These are phyloP conservation scores for Nyctibius grandis DNA, from an alignment of 2,797 vertebrate genomes.

Conservation along the genomic window DNA sequence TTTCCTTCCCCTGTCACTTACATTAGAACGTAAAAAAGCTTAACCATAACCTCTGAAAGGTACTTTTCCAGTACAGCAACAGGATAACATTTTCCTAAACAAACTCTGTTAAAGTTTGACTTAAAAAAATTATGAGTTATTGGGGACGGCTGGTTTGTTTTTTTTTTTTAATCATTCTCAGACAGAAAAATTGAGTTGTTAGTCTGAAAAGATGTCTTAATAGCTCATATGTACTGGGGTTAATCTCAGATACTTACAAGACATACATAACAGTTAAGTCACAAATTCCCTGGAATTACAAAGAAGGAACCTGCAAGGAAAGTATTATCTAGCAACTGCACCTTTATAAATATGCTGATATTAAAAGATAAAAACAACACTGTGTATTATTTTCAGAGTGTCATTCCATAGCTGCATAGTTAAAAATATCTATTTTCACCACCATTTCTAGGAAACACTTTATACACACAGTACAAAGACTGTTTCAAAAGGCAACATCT, in stretches of 20 bases:
- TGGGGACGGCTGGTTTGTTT: background rate
- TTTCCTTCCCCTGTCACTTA: background rate
- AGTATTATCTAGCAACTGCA: background rate
- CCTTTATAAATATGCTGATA: background rate
- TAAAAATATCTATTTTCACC: slow-evolving; percentile 21
- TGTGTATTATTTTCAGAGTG: slow-evolving; percentile 3
- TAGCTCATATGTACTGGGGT: background rate
- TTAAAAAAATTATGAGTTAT: background rate
- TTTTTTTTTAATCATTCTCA: background rate
- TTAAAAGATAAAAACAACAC: background rate
- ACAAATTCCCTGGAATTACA: background rate
- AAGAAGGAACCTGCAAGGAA: background rate
- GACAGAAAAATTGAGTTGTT: background rate
- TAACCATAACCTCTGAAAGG: background rate
- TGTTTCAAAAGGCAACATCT: background rate
- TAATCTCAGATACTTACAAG: background rate
- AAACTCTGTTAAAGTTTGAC: background rate
- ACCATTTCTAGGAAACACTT: background rate
- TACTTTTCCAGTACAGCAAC: background rate
- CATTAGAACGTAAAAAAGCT: background rate
- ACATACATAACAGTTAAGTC: background rate
- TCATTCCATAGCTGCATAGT: background rate
- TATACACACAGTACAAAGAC: background rate
- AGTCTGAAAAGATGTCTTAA: background rate
- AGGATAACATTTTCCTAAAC: background rate